Percentiles rank a stretch among this genome's conserved stretches.
These are phyloP conservation scores for Petrocephalus microphthalmus DNA, from an alignment of 2,113 vertebrate genomes.

Conservation along the genomic window DNA sequence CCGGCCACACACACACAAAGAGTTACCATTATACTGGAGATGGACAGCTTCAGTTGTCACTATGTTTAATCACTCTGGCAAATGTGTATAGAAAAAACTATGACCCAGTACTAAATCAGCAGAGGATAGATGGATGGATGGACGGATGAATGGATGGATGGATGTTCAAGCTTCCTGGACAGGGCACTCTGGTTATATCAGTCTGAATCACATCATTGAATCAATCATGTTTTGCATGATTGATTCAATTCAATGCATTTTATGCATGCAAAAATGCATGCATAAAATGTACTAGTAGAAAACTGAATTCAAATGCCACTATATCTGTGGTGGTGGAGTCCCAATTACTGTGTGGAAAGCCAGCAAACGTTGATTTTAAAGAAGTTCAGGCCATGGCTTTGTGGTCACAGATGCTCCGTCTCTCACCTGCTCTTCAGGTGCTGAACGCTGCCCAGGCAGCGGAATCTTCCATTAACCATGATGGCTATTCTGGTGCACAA, in stretches of 20 bases:
- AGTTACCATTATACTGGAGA: not conserved
- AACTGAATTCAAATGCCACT: not conserved
- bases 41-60: not conserved
- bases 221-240: not conserved
- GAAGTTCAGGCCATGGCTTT: not conserved
- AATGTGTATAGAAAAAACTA: not conserved
- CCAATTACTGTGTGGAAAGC: not conserved
- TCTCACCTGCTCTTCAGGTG: conserved; percentile 92
- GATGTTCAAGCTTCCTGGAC: not conserved
- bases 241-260: too few relatives aligned
- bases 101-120: too few relatives aligned
- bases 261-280: too few relatives aligned
- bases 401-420: not conserved
- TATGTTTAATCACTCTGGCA: not conserved
- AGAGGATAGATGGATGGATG: not conserved
- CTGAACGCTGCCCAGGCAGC: conserved; percentile 92
- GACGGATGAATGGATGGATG: not conserved
- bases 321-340: not conserved
- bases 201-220: not conserved
- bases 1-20: not conserved
- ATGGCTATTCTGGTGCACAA: conserved; percentile 96
- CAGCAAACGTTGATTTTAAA: not conserved
- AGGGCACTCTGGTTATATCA: not conserved
- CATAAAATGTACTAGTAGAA: too few relatives aligned
- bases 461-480: conserved; percentile 95